Percentiles rank a stretch among this genome's conserved stretches.
These are phyloP conservation scores for Drosophila heteroneura DNA, from an alignment of 2,888 invertebrate species.

Conservation along the genomic window DNA sequence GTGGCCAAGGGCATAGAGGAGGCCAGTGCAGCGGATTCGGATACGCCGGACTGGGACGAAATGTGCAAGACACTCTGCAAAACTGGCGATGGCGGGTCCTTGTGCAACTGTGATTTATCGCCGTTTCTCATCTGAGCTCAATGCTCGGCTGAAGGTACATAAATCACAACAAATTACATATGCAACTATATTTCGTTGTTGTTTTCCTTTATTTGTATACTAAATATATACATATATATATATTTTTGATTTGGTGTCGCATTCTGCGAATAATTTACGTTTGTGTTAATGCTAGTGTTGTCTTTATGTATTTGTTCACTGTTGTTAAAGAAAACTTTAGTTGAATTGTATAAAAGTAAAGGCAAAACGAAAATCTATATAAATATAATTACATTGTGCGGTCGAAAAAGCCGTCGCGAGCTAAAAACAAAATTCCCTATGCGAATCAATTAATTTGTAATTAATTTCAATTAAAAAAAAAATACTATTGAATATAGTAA, in stretches of 20 bases:
- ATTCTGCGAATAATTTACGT: conserved; percentile 50
- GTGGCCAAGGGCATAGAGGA: neutral
- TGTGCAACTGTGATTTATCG: conserved; percentile 90
- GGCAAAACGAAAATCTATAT: conserved; percentile 35
- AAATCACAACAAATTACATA: conserved; percentile 63
- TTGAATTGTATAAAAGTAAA: conserved; percentile 63
- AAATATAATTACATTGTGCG: conserved; percentile 38
- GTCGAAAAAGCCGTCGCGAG: conserved; percentile 35
- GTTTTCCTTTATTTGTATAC: conserved; percentile 38
- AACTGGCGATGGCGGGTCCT: conserved; percentile 90
- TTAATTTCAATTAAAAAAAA: conserved; percentile 83
- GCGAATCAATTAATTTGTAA: conserved; percentile 86
- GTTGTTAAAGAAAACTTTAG: conserved; percentile 64
- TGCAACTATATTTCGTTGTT: conserved; percentile 59
- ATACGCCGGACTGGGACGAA: conserved; percentile 87
- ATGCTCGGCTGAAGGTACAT: conserved; percentile 53
- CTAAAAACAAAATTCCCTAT: conserved; percentile 83
- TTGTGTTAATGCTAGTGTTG: conserved; percentile 77
- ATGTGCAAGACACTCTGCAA: conserved; percentile 89
- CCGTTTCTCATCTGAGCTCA: conserved; percentile 86
- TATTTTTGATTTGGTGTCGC: conserved; percentile 48
- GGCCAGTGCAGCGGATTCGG: conserved; percentile 18
- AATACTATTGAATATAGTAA: conserved; percentile 41
- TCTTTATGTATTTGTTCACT: conserved; percentile 51
- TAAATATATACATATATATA: conserved; percentile 17